Base-by-base conservation (phyloP, 2,888 invertebrate species). In the Teinopalpus imperialis region DNA sequence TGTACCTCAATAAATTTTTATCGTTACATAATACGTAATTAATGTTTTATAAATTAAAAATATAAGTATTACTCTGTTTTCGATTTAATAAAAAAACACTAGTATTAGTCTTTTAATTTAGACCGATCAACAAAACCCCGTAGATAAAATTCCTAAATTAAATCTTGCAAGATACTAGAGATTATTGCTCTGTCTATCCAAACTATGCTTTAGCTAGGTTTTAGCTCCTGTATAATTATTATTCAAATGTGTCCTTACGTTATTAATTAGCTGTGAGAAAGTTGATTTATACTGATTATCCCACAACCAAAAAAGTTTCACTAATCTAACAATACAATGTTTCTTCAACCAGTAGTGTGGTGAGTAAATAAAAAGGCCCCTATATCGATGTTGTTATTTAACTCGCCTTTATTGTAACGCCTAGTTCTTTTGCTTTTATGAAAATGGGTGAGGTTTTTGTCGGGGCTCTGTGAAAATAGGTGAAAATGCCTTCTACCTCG, bases 391-490 rank as follows among this genome's bases (percentile, higher is more conserved):
- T 69, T 63, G 53, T 64, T 64, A 66, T 66, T 64, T 57, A 63
- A 66, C 59, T 51, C 56, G 61, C 64, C 71, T 46, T 41, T 35
- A 69, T 74, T 69, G 70, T 74, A 69, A 63, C 66, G 54, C 51
- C 65, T 68, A 56, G 60, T 61, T 59, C 52, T 59, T 59, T 56
- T 56, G 58, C 64, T 69, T 64, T 62, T 75, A 73, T 66, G 68
- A 68, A 74, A 81, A 78, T 66, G 67, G 69, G 62, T 59, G 60
- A 59, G 51, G 63, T 81, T 86, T 85, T 81, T 81, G 68, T 60
- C 49, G 57, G 49, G 29, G 70, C 39, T 62, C 54, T 72, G 75
- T 63, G 75, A 77, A 87, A 81, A 82, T 78, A 69, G 79, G 82
- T 83, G 83, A 83, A 82, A 85, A 85, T 72, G 71, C 63, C 61